A percentile compares a stretch with the other conserved stretches of the same genome.
Conservation (phyloP, 2,113 vertebrate genomes). For the Charina bottae region DNA sequence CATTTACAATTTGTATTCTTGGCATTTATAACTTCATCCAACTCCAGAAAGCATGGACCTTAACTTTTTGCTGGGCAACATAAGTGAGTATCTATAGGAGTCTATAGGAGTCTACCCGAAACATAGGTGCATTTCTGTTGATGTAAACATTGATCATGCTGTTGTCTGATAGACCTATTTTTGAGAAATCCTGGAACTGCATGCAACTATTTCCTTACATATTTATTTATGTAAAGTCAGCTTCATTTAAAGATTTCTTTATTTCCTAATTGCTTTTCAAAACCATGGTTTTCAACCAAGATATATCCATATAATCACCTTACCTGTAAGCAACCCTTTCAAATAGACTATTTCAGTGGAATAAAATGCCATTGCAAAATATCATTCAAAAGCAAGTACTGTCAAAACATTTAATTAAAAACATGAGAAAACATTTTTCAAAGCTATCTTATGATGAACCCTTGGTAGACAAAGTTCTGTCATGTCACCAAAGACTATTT, state of each 20-base stretch:
- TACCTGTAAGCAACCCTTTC: background rate
- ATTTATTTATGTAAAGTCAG: background rate
- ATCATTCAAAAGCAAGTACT: background rate
- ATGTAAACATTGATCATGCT: background rate
- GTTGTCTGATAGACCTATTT: background rate
- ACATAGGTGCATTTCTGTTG: background rate
- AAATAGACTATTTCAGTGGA: background rate
- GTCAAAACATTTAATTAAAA: background rate
- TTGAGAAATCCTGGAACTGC: background rate
- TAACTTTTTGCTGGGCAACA: conserved; percentile 27
- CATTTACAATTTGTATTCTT: conserved; percentile 65
- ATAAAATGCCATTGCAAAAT: background rate
- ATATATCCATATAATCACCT: background rate
- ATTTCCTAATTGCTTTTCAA: background rate
- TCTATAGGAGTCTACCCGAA: background rate
- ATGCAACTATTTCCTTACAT: background rate
- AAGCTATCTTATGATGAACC: background rate
- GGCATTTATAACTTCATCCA: conserved; percentile 66
- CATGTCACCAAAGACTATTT: background rate
- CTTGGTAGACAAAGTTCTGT: background rate
- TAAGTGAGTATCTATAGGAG: background rate
- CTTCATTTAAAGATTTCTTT: background rate
- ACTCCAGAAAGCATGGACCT: conserved; percentile 56
- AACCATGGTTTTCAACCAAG: background rate
- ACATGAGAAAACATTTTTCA: background rate